phyloP scores from a whole-genome alignment of 2,797 vertebrate genomes.

The Chelmon rostratus region DNA sequence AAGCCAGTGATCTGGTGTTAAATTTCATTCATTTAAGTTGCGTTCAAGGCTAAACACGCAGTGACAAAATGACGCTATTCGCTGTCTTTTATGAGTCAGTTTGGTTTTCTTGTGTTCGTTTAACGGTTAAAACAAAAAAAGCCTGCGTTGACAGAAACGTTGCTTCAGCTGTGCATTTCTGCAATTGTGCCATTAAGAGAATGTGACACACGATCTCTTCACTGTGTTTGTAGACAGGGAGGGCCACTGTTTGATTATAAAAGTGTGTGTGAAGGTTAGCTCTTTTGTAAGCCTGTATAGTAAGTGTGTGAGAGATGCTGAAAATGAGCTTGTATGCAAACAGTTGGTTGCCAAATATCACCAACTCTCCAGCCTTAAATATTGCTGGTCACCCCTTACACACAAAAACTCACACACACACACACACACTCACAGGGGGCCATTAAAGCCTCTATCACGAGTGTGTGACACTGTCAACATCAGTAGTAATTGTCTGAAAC shows the following conservation, averaged over 20 bases:
- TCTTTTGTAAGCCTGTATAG: constrained; percentile 34
- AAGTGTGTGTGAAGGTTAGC: constrained; percentile 56
- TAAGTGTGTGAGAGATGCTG: constrained; percentile 29
- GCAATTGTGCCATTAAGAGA: constrained; percentile 12
- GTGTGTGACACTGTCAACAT: constrained; percentile 70
- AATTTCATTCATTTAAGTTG: background rate
- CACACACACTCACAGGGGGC: constrained; percentile 27
- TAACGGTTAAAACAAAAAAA: constrained; percentile 21
- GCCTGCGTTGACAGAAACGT: background rate
- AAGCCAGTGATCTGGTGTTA: constrained; percentile 17
- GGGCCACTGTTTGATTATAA: constrained; percentile 63
- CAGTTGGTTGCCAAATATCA: constrained; percentile 10
- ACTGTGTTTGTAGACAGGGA: constrained; percentile 81
- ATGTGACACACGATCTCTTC: constrained; percentile 33
- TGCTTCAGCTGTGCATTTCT: constrained; percentile 15
- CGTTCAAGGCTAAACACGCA: background rate
- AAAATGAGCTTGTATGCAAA: constrained; percentile 9
- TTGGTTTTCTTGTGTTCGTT: background rate
- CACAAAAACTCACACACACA: constrained; percentile 16
- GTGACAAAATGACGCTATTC: background rate
- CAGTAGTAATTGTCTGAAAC: constrained; percentile 72
- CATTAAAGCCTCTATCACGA: constrained; percentile 63
- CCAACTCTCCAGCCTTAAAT: background rate
- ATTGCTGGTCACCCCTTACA: background rate
- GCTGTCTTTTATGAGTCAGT: background rate